Percentiles rank a stretch among this genome's conserved stretches.
Evolutionary conservation across 2,888 invertebrate genomes (phyloP).

Genomic region (Acronicta aceris): DNA sequence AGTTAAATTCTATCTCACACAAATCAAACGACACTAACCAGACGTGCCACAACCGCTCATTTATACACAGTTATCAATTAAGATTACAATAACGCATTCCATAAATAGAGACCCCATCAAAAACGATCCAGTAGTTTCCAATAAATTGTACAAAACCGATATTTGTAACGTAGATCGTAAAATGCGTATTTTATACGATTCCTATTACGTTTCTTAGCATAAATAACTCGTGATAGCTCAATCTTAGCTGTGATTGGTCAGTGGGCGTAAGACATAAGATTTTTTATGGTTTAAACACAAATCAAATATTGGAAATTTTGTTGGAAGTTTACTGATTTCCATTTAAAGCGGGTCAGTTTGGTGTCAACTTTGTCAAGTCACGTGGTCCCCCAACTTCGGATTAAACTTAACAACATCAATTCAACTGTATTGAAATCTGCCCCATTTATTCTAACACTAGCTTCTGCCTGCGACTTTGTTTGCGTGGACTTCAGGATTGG

Average conservation of each 20-base stretch:
- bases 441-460: too few relatives aligned
- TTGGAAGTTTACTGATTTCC: constrained; percentile 33
- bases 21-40: constrained; percentile 21
- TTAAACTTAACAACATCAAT: too few relatives aligned
- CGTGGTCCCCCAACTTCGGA: neutral
- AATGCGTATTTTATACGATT: constrained; percentile 40
- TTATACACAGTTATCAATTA: constrained; percentile 53
- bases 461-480: too few relatives aligned
- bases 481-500: too few relatives aligned
- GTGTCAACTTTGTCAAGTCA: neutral
- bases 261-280: constrained; percentile 53
- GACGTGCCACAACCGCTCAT: constrained; percentile 21
- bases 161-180: constrained; percentile 47
- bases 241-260: constrained; percentile 51
- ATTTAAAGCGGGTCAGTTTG: constrained; percentile 33
- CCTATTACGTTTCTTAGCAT: constrained; percentile 32
- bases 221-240: constrained; percentile 53
- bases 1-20: constrained; percentile 20
- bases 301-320: constrained; percentile 52
- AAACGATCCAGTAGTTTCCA: constrained; percentile 53
- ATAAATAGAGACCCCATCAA: constrained; percentile 49
- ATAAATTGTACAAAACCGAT: constrained; percentile 54
- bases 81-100: constrained; percentile 41
- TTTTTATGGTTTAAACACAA: constrained; percentile 48
- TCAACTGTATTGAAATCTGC: too few relatives aligned